phyloP scores from a whole-genome alignment of 2,888 invertebrate genomes.

The Ligdia adustata region DNA sequence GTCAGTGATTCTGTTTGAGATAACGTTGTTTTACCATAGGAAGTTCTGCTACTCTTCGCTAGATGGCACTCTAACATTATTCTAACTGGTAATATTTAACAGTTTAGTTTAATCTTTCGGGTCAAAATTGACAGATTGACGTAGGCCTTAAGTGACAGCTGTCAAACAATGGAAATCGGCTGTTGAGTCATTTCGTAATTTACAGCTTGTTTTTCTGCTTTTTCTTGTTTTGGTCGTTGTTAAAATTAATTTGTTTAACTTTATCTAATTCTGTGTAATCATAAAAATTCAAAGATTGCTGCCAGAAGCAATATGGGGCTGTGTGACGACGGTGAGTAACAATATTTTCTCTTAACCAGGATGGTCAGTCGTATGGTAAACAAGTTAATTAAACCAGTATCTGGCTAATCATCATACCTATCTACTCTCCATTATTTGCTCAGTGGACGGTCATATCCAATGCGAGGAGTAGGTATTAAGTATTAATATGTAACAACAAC shows the following conservation, averaged over 20 bases:
- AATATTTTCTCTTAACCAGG: slow-evolving; percentile 35
- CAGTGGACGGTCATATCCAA: slow-evolving; percentile 4
- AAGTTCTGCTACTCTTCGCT: slow-evolving; percentile 18
- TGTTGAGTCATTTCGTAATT: slow-evolving; percentile 22
- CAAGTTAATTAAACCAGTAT: slow-evolving; percentile 62
- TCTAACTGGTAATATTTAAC: background rate
- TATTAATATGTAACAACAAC: slow-evolving; percentile 9
- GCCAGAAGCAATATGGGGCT: slow-evolving; percentile 59
- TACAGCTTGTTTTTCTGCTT: slow-evolving; percentile 16
- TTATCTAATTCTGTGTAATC: background rate
- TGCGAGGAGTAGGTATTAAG: slow-evolving; percentile 2
- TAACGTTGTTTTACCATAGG: no score
- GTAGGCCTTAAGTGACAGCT: slow-evolving; percentile 42
- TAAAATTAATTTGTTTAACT: background rate
- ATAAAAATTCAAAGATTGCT: slow-evolving; percentile 19
- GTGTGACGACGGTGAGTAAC: slow-evolving; percentile 72
- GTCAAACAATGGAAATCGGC: slow-evolving; percentile 32
- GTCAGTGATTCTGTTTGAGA: no score
- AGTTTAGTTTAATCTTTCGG: slow-evolving; percentile 9
- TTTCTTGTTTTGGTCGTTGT: slow-evolving; percentile 8
- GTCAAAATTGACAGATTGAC: slow-evolving; percentile 23
- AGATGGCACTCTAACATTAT: slow-evolving; percentile 34
- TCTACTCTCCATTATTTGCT: slow-evolving; percentile 25
- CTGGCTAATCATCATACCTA: slow-evolving; percentile 30
- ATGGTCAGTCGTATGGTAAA: slow-evolving; percentile 65